A percentile compares a stretch with the other conserved stretches of the same genome.
phyloP scores from a whole-genome alignment of 2,888 invertebrate genomes.

The Ennomos quercinarius region DNA sequence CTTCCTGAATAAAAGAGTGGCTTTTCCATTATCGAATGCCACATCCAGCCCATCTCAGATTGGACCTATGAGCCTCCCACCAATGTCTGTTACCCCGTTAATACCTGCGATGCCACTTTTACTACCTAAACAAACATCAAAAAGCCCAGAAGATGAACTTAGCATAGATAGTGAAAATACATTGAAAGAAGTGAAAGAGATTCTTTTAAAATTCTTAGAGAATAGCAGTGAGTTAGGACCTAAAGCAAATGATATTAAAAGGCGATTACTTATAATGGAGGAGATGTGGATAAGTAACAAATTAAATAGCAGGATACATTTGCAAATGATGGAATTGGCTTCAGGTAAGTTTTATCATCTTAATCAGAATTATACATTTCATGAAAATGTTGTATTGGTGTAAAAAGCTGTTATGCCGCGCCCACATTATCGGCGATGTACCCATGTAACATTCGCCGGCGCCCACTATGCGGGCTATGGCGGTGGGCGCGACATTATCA shows the following conservation, averaged over 20 bases:
- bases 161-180: conserved; percentile 61
- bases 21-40: conserved; percentile 73
- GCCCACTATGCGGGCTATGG: too few relatives aligned
- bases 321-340: conserved; percentile 81
- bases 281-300: conserved; percentile 85
- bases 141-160: conserved; percentile 39
- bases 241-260: conserved; percentile 81
- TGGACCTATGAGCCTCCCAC: conserved; percentile 58
- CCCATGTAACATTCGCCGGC: too few relatives aligned
- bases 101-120: conserved; percentile 46
- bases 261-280: conserved; percentile 83
- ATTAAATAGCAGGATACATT: conserved; percentile 76
- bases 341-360: conserved; percentile 67
- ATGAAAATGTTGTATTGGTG: too few relatives aligned
- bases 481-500: too few relatives aligned
- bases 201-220: conserved; percentile 64
- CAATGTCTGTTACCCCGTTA: conserved; percentile 48
- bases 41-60: conserved; percentile 41
- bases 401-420: too few relatives aligned
- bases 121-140: conserved; percentile 27
- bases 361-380: background rate
- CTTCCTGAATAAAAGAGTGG: conserved; percentile 83
- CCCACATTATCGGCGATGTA: too few relatives aligned
- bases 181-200: conserved; percentile 65
- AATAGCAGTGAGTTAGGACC: conserved; percentile 69